Evolutionary conservation across 2,113 vertebrate species (phyloP).

Genomic region (Festucalex cinctus): DNA sequence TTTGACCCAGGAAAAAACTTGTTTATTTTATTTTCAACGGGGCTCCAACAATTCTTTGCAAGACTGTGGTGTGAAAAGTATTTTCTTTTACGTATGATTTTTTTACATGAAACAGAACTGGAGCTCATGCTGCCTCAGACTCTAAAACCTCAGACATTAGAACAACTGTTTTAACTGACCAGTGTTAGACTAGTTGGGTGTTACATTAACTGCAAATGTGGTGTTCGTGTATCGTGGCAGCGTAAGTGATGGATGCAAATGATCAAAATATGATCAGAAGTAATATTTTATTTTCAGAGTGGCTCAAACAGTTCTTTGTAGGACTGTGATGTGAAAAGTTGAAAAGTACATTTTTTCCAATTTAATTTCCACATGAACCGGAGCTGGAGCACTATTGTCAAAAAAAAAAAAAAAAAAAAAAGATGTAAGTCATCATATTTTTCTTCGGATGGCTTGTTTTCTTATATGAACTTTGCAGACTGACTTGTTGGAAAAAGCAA

Average conservation of each 20-base stretch:
- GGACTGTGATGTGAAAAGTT: not conserved
- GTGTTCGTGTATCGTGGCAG: too few species aligned
- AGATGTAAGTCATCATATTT: not conserved
- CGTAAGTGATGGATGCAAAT: too few species aligned
- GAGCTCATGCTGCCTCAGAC: not conserved
- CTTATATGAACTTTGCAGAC: not conserved
- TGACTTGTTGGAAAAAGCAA: not conserved
- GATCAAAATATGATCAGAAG: too few species aligned
- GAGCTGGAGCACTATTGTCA: not conserved
- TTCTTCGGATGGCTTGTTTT: not conserved
- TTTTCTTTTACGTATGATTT: not conserved
- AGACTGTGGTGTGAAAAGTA: not conserved
- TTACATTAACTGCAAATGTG: too few species aligned
- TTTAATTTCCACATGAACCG: not conserved
- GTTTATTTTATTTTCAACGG: not conserved
- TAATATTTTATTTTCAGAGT: not conserved
- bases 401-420: not conserved
- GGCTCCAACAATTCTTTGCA: not conserved
- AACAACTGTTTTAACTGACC: too few species aligned
- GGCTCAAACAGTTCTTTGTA: not conserved
- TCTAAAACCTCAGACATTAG: too few species aligned
- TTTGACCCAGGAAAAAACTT: not conserved
- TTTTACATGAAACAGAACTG: not conserved
- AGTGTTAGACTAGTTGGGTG: too few species aligned
- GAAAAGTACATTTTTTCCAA: not conserved